phyloP scores from a whole-genome alignment of 2,888 invertebrate species.

The Drosophila imparisetae region DNA sequence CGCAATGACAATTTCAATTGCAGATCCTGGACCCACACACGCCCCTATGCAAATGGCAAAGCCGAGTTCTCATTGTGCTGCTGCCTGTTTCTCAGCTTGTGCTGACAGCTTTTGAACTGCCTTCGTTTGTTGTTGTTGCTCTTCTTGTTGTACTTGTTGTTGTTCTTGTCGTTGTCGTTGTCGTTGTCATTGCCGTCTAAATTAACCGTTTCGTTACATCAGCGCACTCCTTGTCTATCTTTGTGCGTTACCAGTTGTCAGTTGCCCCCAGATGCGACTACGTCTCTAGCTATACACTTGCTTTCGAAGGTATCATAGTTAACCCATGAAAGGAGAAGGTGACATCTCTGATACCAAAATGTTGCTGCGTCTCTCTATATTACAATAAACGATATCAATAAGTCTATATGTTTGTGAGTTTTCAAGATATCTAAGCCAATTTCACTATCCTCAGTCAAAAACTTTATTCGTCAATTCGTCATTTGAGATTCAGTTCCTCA shows the following conservation, averaged over 20 bases:
- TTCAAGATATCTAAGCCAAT: neutral
- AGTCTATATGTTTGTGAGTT: neutral
- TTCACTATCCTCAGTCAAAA: neutral
- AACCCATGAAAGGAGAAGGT: neutral
- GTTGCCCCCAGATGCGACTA: conserved; percentile 38
- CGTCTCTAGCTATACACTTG: conserved; percentile 14
- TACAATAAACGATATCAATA: neutral
- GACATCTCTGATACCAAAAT: neutral
- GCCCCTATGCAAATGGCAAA: conserved; percentile 75
- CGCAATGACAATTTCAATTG: conserved; percentile 69
- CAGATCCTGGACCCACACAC: conserved; percentile 72
- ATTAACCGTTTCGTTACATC: conserved; percentile 80
- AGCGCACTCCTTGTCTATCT: conserved; percentile 64
- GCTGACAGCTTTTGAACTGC: conserved; percentile 80
- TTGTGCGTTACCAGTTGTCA: conserved; percentile 67
- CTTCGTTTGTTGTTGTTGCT: conserved; percentile 57
- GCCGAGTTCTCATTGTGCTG: conserved; percentile 24
- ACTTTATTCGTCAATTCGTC: neutral
- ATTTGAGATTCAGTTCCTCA: neutral
- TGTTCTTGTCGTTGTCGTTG: conserved; percentile 48
- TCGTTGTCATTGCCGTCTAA: conserved; percentile 72
- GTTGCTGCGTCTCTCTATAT: neutral
- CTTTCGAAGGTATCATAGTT: neutral
- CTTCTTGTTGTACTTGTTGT: conserved; percentile 35
- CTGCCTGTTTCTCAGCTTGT: conserved; percentile 35